Percentiles rank a stretch among this genome's conserved stretches.
phyloP scores from a whole-genome alignment of 2,113 vertebrate genomes.

The Lophochroa leadbeateri region DNA sequence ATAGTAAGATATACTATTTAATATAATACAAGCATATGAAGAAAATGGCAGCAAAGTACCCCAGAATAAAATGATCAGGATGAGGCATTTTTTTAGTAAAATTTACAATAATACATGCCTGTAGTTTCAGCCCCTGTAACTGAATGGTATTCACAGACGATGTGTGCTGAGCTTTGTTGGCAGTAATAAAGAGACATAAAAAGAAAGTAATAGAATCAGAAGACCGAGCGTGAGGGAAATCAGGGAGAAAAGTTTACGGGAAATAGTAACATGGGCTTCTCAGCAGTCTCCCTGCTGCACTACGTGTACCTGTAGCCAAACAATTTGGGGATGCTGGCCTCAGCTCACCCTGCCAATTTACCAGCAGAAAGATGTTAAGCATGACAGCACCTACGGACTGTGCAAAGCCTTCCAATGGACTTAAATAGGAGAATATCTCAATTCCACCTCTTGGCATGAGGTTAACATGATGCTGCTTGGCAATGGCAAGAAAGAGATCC shows the following conservation, averaged over 20 bases:
- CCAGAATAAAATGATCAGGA: not conserved
- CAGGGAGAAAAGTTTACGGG: not conserved
- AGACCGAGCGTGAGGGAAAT: not conserved
- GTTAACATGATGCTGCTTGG: not conserved
- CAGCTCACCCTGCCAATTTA: rapidly evolving
- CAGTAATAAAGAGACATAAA: not conserved
- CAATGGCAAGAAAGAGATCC: not conserved
- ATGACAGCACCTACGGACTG: not conserved
- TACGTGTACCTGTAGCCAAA: not conserved
- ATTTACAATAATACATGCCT: not conserved
- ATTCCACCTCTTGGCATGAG: not conserved
- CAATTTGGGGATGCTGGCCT: not conserved
- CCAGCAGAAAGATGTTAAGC: not conserved
- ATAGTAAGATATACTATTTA: not conserved
- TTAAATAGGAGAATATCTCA: not conserved
- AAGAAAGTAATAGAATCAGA: not conserved
- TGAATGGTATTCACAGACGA: not conserved
- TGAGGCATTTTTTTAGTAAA: not conserved
- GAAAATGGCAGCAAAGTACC: not conserved
- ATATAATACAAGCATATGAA: not conserved
- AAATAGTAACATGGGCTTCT: not conserved
- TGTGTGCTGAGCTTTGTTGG: not conserved
- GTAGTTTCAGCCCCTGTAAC: not conserved
- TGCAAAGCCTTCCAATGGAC: not conserved
- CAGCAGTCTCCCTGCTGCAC: not conserved